These are phyloP conservation scores for Incurvaria masculella DNA, from an alignment of 2,888 invertebrate genomes.

Conservation along the genomic window DNA sequence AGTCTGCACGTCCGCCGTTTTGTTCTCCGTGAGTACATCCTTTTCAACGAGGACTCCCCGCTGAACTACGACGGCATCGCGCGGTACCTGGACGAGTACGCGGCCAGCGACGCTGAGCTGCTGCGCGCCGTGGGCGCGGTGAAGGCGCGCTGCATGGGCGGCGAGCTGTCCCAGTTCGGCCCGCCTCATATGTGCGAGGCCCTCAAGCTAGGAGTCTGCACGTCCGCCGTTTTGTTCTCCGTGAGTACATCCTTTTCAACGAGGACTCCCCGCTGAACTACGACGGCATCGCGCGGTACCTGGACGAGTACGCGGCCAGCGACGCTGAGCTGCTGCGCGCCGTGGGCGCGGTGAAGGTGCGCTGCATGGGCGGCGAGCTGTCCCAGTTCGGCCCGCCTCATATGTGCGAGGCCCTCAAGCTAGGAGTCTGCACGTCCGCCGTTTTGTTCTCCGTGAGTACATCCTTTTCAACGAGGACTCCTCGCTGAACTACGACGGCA, in stretches of 20 bases:
- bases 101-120: constrained; percentile 23
- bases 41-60: no score
- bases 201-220: constrained; percentile 29
- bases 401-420: constrained; percentile 28
- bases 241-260: no score
- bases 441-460: constrained; percentile 25
- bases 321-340: constrained; percentile 25
- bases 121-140: constrained; percentile 22
- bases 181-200: constrained; percentile 29
- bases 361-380: constrained; percentile 23
- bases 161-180: constrained; percentile 21
- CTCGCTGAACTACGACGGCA: constrained; percentile 24
- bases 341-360: constrained; percentile 22
- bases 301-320: constrained; percentile 24
- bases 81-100: constrained; percentile 25
- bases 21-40: constrained; percentile 29
- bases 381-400: constrained; percentile 26
- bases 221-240: constrained; percentile 23
- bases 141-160: constrained; percentile 25
- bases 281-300: constrained; percentile 21
- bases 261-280: constrained; percentile 24
- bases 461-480: constrained; percentile 25
- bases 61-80: constrained; percentile 25
- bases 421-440: constrained; percentile 28
- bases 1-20: constrained; percentile 25